Evolutionary conservation across 2,797 vertebrate genomes (phyloP).

Genomic region (Margarornis squamiger): DNA sequence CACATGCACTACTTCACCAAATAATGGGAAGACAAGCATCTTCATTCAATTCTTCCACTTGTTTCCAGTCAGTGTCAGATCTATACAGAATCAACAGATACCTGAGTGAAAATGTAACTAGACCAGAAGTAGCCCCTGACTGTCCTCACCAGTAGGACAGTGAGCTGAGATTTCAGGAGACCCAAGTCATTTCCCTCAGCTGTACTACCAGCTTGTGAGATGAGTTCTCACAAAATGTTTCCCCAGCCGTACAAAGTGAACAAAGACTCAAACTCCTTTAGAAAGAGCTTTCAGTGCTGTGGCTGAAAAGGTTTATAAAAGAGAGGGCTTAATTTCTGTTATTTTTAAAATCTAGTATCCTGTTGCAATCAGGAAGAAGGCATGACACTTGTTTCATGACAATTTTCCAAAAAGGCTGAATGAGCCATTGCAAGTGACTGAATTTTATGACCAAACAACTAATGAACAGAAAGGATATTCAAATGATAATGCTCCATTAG

Average conservation of each 20-base stretch:
- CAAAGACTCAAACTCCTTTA: background rate
- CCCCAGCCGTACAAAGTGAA: background rate
- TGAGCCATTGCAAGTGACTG: background rate
- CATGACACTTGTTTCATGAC: background rate
- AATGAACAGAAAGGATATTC: background rate
- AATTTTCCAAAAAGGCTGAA: background rate
- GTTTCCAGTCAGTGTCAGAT: background rate
- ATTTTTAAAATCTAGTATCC: background rate
- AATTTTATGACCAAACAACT: background rate
- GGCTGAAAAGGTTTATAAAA: background rate
- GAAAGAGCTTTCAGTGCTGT: background rate
- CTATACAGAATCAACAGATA: background rate
- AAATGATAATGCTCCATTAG: background rate
- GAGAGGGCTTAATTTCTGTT: background rate
- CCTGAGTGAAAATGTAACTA: background rate
- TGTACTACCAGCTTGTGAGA: background rate
- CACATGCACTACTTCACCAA: background rate
- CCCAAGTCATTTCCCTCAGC: background rate
- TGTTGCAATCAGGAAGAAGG: background rate
- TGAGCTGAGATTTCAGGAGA: background rate
- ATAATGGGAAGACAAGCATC: background rate
- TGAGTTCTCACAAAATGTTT: background rate
- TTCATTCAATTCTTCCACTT: background rate
- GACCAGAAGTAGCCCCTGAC: background rate
- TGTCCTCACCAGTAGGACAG: background rate